Conservation (phyloP, 2,797 vertebrate genomes). For the Delichon dasypus region DNA sequence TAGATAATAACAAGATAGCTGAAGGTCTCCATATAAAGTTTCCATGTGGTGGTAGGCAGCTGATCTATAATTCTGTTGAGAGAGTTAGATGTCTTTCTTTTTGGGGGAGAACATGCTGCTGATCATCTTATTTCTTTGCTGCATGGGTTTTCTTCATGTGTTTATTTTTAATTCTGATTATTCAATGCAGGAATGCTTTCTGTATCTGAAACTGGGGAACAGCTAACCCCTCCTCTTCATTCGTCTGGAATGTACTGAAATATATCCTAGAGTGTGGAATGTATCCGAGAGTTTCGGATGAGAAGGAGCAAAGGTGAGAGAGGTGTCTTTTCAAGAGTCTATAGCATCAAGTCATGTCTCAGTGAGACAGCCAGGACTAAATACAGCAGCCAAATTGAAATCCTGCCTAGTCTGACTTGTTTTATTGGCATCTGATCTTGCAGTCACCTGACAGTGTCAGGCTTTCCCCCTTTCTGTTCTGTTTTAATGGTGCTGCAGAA, state of each 20-base stretch:
- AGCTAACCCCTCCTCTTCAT: background rate
- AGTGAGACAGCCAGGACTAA: background rate
- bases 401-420: background rate
- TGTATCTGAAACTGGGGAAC: background rate
- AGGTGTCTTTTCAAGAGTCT: background rate
- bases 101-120: background rate
- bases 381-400: background rate
- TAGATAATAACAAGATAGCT: background rate
- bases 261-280: background rate
- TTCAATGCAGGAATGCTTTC: background rate
- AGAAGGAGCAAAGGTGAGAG: background rate
- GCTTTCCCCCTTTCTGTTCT: background rate
- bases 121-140: background rate
- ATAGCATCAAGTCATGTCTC: background rate
- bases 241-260: background rate
- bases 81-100: background rate
- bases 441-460: background rate
- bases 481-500: background rate
- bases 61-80: background rate
- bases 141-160: background rate
- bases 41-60: background rate
- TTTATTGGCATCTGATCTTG: background rate
- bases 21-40: background rate
- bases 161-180: background rate
- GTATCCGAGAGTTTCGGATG: background rate